Base-by-base conservation (phyloP, 2,113 vertebrate species). In the Circaetus cinerascens region DNA sequence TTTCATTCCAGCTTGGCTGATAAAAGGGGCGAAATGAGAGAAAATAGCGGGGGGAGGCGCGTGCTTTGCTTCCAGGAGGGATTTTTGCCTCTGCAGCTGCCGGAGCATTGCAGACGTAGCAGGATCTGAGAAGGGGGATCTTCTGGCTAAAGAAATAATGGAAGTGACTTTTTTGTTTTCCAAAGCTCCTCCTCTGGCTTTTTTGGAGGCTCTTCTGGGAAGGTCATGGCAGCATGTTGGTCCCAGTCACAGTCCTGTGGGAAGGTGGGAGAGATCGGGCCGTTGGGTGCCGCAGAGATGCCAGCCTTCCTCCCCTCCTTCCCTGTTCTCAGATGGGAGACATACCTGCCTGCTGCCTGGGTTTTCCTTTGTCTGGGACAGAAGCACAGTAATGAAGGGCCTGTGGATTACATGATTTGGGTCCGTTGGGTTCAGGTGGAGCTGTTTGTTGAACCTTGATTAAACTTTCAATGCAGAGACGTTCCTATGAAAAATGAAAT, bases 1-100 rank as follows among this genome's bases (percentile, higher is more conserved):
- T 95, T 96, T 82, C 93, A 11, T 86, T 82, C 41, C 80, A 85
- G 59, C 69, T 87, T 55, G 73, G 81, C 84, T 90, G 94, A 91
- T 91, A 95, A 90, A 95, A 91, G 83, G 87, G 86, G 67, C 18
- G 79, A 82, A 96, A 90, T 40, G 86, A 88, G 91, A 95, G 84
- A 88, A 91, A 95, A 82, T n/a, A 56, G 75, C 9, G 26, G 68
- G 53, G 41, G 78, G 79, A 92, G 63, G 72, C 13, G 0, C 4
- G 32, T 84, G 91, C 93, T 94, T 81, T 59, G 80, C 86, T 92
- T 89, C 86, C 86, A 80, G 93, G 86, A 71, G 89, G 84, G 77
- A 79, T 62, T 93, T 88, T 56, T 89, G 90, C 64, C 68, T 82
- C 73, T 55, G 86, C 73, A 67, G 66, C 62, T 88, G 87, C 90